Percentiles rank a stretch among this genome's conserved stretches.
Conservation (phyloP, 2,113 vertebrate genomes). For the Hiodon alosoides region DNA sequence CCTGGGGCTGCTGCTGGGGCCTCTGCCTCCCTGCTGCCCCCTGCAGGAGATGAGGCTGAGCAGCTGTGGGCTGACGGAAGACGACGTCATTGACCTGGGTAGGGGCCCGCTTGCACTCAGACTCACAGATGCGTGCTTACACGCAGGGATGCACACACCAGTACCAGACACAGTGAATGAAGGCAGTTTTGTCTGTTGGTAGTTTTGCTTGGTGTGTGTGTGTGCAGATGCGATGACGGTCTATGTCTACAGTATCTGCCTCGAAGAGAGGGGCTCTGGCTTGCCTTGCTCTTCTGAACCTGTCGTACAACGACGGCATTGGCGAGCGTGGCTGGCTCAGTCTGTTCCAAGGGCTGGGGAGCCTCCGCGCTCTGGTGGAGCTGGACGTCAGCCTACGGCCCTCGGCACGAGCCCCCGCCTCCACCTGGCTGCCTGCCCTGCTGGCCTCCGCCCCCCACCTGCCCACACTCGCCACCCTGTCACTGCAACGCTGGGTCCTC, state of each 20-base stretch:
- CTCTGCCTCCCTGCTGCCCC: slow-evolving; percentile 52
- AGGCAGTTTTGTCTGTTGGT: not conserved
- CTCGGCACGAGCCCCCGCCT: slow-evolving; percentile 39
- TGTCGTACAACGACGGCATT: slow-evolving; percentile 73
- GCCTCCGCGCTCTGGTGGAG: slow-evolving; percentile 64
- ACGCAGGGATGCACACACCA: not conserved
- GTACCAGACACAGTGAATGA: not conserved
- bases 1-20: slow-evolving; percentile 66
- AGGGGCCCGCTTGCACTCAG: slow-evolving; percentile 19
- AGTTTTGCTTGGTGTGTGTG: not conserved
- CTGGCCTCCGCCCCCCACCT: slow-evolving; percentile 57
- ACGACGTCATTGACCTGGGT: slow-evolving; percentile 74
- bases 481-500: slow-evolving; percentile 66
- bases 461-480: slow-evolving; percentile 60
- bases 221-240: not conserved
- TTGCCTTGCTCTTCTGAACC: slow-evolving; percentile 62
- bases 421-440: slow-evolving; percentile 66
- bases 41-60: slow-evolving; percentile 74
- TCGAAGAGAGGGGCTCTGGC: slow-evolving; percentile 52
- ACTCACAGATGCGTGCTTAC: not conserved
- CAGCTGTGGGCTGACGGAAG: slow-evolving; percentile 77
- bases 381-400: slow-evolving; percentile 75
- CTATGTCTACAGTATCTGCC: slow-evolving; percentile 56
- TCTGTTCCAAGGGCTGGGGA: slow-evolving; percentile 57
- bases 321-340: slow-evolving; percentile 61